Evolutionary conservation across 2,113 vertebrate species (phyloP), one percentile per base, ranked within the genome.

Genomic region (Apaloderma vittatum): DNA sequence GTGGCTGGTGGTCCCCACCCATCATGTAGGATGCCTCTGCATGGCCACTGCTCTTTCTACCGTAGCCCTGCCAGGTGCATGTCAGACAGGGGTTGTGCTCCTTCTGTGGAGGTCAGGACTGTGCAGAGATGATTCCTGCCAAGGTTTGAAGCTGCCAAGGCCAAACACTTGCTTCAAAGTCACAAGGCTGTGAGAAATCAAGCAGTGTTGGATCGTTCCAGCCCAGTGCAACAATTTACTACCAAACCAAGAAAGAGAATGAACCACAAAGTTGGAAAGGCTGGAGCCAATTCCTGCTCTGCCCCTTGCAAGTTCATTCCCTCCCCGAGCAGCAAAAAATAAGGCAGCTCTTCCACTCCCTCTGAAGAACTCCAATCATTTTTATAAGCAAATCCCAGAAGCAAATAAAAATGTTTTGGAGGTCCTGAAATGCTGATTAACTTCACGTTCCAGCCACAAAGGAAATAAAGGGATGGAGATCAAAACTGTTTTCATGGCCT

Each of bases 391-490:
- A 94, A 94, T 62, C 88, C 36, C 52, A 73, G 93, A 93, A 72
- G 54, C 74, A 91, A 95, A 96, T 90, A 12, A 91, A 94, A 96
- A 92, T 95, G 90, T 90, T 97, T 93, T 94, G 75, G 48, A 87
- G 68, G 43, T 81, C 73, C 48, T 8, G 18, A 92, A 87, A 90
- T 88, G 94, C 81, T 92, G 88, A 83, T 95, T 92, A 48, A 73
- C 24, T 92, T 94, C 43, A 8, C 88, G 67, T 93, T 95, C 83
- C 48, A 34, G 77, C 54, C 51, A 13, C 76, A 88, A 92, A 92
- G 79, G 88, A 95, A 96, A 89, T 52, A 91, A 89, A 94, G 57
- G 80, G 76, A 79, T 87, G 75, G 83, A 94, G 75, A 93, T 89
- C 86, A 84, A 72, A 84, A 86, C 15, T 86, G 55, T 91, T 96